Percentiles rank a stretch among this genome's conserved stretches.
phyloP scores from a whole-genome alignment of 2,113 vertebrate genomes.

The Triplophysa dalaica region DNA sequence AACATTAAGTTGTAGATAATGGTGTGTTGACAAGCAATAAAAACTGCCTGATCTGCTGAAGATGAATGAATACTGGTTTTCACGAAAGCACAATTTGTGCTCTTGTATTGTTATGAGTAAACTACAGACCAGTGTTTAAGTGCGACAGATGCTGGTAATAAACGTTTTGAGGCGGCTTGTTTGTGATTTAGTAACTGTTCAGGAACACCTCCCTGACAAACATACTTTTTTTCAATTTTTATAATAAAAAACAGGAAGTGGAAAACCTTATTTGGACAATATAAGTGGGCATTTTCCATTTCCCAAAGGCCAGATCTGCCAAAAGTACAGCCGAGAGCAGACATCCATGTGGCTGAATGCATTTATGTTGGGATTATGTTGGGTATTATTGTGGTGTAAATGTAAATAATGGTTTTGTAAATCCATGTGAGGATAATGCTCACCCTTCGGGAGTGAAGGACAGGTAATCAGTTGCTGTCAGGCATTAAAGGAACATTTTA shows the following conservation, averaged over 20 bases:
- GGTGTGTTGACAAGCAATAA: not conserved
- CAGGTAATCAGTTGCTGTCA: not conserved
- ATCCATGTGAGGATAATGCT: not conserved
- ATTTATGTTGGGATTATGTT: not conserved
- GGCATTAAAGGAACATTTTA: not conserved
- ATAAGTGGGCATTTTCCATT: constrained; percentile 41
- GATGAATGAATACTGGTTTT: not conserved
- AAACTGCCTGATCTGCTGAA: not conserved
- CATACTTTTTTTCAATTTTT: not conserved
- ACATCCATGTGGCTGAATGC: constrained; percentile 23
- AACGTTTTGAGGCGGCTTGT: not conserved
- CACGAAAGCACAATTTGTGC: not conserved
- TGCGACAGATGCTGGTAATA: not conserved
- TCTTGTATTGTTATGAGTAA: not conserved
- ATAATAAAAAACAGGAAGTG: constrained; percentile 2
- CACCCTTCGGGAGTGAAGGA: not conserved
- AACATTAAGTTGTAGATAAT: not conserved
- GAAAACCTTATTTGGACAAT: constrained; percentile 13
- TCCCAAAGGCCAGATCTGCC: constrained; percentile 2
- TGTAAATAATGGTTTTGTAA: constrained; percentile 30
- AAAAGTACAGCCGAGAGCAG: not conserved
- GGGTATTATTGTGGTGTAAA: constrained; percentile 27
- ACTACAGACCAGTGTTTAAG: not conserved
- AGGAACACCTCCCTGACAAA: not conserved
- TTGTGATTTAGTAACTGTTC: constrained; percentile 26